Conservation (phyloP, 2,888 invertebrate species). For the Drosophila siamana region DNA sequence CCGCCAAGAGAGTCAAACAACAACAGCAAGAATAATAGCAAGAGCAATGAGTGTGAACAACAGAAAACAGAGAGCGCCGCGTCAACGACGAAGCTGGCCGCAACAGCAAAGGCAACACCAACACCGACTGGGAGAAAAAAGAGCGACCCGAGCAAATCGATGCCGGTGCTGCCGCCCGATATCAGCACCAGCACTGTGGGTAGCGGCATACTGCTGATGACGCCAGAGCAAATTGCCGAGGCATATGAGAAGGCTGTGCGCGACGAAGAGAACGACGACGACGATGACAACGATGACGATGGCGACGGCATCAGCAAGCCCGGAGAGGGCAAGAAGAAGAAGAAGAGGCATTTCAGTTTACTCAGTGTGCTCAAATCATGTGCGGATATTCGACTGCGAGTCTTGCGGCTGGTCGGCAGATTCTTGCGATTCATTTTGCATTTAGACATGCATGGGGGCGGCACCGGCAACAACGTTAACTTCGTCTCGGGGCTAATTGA, state of each 20-base stretch:
- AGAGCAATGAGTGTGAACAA: neutral
- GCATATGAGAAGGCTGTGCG: slow-evolving; percentile 57
- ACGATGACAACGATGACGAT: neutral
- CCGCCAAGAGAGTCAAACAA: slow-evolving; percentile 1
- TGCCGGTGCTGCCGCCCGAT: slow-evolving; percentile 34
- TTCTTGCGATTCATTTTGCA: slow-evolving; percentile 58
- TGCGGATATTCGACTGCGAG: slow-evolving; percentile 42
- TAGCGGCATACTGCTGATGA: slow-evolving; percentile 56
- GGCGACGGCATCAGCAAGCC: neutral
- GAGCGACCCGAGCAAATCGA: neutral
- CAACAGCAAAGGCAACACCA: neutral
- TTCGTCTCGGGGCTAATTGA: slow-evolving; percentile 87
- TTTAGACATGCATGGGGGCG: slow-evolving; percentile 74
- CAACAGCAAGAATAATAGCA: neutral
- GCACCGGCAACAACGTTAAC: slow-evolving; percentile 69
- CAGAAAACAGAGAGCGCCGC: neutral
- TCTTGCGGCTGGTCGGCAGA: slow-evolving; percentile 58
- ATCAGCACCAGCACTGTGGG: slow-evolving; percentile 55
- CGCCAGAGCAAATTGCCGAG: slow-evolving; percentile 61
- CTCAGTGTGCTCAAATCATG: slow-evolving; percentile 28
- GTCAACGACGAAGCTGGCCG: neutral
- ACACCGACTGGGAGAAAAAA: neutral
- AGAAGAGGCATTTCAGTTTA: slow-evolving; percentile 3
- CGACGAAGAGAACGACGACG: slow-evolving; percentile 22
- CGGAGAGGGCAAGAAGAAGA: slow-evolving; percentile 28